Conservation (phyloP, 2,888 invertebrate genomes). For the Busseola fusca region DNA sequence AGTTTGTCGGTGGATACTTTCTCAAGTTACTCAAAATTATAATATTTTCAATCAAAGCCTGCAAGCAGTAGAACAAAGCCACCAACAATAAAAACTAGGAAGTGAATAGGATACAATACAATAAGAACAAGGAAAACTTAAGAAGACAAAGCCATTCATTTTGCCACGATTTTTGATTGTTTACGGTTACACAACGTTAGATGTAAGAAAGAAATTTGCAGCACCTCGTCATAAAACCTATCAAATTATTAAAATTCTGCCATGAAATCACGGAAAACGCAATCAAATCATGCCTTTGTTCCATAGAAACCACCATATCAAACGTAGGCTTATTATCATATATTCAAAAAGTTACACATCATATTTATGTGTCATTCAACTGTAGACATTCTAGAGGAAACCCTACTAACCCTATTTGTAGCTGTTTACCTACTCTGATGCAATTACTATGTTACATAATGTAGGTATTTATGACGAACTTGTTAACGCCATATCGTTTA, state of each 20-base stretch:
- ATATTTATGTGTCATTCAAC: slow-evolving; percentile 61
- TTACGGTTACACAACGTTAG: slow-evolving; percentile 16
- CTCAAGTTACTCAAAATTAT: slow-evolving; percentile 13
- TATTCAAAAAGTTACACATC: slow-evolving; percentile 40
- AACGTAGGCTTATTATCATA: slow-evolving; percentile 25
- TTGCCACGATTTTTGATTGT: slow-evolving; percentile 18
- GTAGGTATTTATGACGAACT: slow-evolving; percentile 41
- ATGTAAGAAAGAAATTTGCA: slow-evolving; percentile 17
- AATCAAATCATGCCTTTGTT: slow-evolving; percentile 14
- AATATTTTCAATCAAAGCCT: slow-evolving; percentile 9
- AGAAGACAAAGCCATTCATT: slow-evolving; percentile 26
- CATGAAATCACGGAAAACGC: slow-evolving; percentile 16
- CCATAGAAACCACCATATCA: slow-evolving; percentile 20
- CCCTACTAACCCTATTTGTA: slow-evolving; percentile 65
- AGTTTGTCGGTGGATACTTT: slow-evolving; percentile 22
- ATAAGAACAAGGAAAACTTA: slow-evolving; percentile 36
- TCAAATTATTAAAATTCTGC: slow-evolving; percentile 12
- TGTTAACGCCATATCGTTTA: slow-evolving; percentile 43
- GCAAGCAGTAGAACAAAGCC: slow-evolving; percentile 23
- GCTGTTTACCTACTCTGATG: slow-evolving; percentile 60
- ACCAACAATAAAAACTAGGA: slow-evolving; percentile 35
- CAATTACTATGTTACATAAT: slow-evolving; percentile 57
- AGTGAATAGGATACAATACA: slow-evolving; percentile 20
- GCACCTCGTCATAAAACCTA: slow-evolving; percentile 13
- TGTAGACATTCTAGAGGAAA: slow-evolving; percentile 62